Conservation (phyloP, 2,888 invertebrate species). For the Tubulanus polymorphus region DNA sequence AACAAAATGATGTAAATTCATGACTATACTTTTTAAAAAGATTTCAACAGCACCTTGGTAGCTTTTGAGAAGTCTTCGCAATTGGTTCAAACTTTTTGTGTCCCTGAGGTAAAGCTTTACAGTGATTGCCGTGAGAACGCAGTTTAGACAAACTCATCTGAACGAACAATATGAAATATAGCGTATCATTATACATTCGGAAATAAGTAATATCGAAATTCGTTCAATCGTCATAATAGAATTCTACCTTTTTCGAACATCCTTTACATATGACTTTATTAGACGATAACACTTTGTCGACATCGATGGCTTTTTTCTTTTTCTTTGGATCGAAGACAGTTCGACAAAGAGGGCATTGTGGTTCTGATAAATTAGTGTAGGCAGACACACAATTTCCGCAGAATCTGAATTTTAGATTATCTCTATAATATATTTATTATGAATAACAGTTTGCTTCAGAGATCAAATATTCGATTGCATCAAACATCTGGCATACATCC, state of each 20-base stretch:
- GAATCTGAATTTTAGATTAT: slow-evolving; percentile 8
- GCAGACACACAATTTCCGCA: slow-evolving; percentile 6
- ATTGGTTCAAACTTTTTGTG: no score
- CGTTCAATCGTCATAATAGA: not conserved
- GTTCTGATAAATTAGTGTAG: slow-evolving; percentile 7
- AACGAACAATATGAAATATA: slow-evolving; percentile 1
- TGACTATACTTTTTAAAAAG: not conserved
- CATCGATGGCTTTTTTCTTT: slow-evolving; percentile 12
- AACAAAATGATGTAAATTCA: not conserved
- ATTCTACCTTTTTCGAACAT: slow-evolving; percentile 20
- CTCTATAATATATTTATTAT: slow-evolving; percentile 3
- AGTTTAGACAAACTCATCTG: slow-evolving; percentile 22
- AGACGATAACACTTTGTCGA: slow-evolving; percentile 14
- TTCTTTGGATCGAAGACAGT: slow-evolving; percentile 19
- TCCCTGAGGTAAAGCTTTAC: no score
- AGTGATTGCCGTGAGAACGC: no score
- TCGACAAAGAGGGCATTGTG: slow-evolving; percentile 31
- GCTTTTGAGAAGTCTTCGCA: not conserved
- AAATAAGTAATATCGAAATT: not conserved
- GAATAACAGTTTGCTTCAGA: not conserved
- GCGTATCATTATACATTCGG: not conserved
- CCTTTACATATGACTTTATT: slow-evolving; percentile 17
- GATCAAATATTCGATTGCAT: not conserved
- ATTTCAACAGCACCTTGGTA: not conserved
- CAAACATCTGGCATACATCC: not conserved